Base-by-base conservation (phyloP, 35 echinoderm and acorn worm genomes). In the Apostichopus californicus region DNA sequence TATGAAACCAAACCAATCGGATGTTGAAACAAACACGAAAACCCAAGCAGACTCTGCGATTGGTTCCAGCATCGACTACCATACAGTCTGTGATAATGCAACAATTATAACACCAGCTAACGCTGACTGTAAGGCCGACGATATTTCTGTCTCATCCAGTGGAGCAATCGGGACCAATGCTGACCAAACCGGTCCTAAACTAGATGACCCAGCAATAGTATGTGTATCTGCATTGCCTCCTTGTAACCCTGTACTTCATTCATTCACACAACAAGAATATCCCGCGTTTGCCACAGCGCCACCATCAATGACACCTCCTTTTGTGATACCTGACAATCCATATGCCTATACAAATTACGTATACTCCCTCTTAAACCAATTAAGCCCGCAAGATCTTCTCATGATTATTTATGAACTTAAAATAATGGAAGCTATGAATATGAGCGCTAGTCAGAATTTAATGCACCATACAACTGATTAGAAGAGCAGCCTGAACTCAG, bases 321-420 rank as follows among this genome's bases (percentile, higher is more conserved):
- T 52, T 52, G 46, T 46, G 8, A 12, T 57, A 12, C 46, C 6
- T 8, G 20, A 57, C 86, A 71, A 87, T 64, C 57, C 86, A 61
- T 66, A 87, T 22, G 53, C 12, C 9, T 86, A 86, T 57, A 61
- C 86, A 5, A 87, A 87, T 87, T 87, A 65, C 57, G 12, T 87
- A 13, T 87, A 63, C 26, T 87, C 86, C 24, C 17, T 63, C 9
- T 59, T 87, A 8, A 61, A 87, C 86, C 86, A 87, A 66, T 28
- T 87, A 59, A 87, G 64, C 86, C 86, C 86, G 10, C 86, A 87
- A 71, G 86, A 87, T 64, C 14, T 87, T 13, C 56, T 87, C 8
- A 87, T 63, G 86, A 87, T 87, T 9, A 61, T 87, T 28, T 87
- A 87, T 52, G 86, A 87, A 59, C 20, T 87, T 8, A 87, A 87